Evolutionary conservation across 1,140 invertebrate species (phyloP).

Genomic region (Rhopalosiphum padi): DNA sequence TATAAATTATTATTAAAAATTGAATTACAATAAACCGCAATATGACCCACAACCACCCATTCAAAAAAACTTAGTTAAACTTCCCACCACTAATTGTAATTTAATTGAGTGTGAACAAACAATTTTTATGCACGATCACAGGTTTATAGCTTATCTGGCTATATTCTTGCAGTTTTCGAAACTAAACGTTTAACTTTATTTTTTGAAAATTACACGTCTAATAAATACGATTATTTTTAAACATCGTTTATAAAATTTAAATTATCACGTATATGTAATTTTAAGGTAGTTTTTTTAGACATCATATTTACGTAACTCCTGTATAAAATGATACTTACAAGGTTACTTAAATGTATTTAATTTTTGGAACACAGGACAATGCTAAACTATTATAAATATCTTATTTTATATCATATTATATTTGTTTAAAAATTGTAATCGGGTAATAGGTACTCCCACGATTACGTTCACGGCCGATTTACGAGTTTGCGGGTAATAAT

Average conservation of each 20-base stretch:
- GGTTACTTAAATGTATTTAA: not conserved
- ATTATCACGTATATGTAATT: too few species aligned
- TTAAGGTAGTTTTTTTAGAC: not conserved
- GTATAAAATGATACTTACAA: not conserved
- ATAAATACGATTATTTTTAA: not conserved
- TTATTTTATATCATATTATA: not conserved
- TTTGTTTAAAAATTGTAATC: not conserved
- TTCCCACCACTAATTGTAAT: not conserved
- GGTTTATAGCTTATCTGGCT: not conserved
- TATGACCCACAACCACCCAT: not conserved
- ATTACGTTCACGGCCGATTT: not conserved
- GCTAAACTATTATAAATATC: not conserved
- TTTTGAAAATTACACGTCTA: not conserved
- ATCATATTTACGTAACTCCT: not conserved
- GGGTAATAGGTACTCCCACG: not conserved
- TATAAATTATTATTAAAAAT: too few species aligned
- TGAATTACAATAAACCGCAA: not conserved
- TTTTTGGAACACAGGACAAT: not conserved
- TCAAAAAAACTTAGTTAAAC: not conserved
- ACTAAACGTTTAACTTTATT: not conserved
- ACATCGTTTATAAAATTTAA: not conserved
- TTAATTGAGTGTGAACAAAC: not conserved
- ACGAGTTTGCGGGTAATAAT: not conserved
- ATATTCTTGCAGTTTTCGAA: not conserved
- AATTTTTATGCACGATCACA: not conserved